Evolutionary conservation across 2,797 vertebrate species (phyloP), one percentile per base, ranked within the genome.

Genomic region (Philypnodon macrostomus): DNA sequence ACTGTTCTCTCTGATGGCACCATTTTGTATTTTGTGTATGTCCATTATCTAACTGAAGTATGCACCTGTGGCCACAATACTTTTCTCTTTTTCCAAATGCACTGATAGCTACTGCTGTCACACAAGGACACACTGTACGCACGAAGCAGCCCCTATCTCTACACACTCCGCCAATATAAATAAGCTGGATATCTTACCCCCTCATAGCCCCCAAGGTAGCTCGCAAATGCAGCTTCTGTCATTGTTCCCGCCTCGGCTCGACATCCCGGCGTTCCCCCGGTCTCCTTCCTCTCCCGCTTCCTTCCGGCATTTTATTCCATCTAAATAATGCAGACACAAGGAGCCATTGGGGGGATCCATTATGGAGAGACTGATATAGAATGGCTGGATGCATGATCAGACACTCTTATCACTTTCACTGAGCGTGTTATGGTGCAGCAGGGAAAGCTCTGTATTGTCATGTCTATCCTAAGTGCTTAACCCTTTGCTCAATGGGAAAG

Each of bases 311-410:
- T 85, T 85, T 84, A 79, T 86, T 84, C 80, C 77, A 81, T 80
- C 79, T 88, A 84, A 88, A 88, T 88, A 85, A 87, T 85, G 80
- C 86, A 85, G 75, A 66, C 58, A 53, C 60, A 68, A 83, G 70
- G 75, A 85, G 75, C 76, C 81, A 82, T 80, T 40, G 71, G 83
- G 75, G n/a, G 79, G 73, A 76, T 80, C 80, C 58, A 79, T 86
- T 85, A 85, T 77, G 62, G 65, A 70, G 67, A 59, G 68, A 73
- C 75, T 80, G 80, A 83, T 86, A 81, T 67, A 79, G 74, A 84
- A 85, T 67, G n/a, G 69, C 67, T 67, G 54, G 73, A 82, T 74
- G 82, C 77, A 74, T 73, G 82, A 82, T 83, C 77, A 85, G 70
- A 82, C 61, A 53, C 77, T 77, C 79, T n/a, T n/a, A 84, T 85